Percentiles rank a stretch among this genome's conserved stretches.
These are phyloP conservation scores for Xylophagus ater DNA, from an alignment of 2,888 invertebrate genomes.

Conservation along the genomic window DNA sequence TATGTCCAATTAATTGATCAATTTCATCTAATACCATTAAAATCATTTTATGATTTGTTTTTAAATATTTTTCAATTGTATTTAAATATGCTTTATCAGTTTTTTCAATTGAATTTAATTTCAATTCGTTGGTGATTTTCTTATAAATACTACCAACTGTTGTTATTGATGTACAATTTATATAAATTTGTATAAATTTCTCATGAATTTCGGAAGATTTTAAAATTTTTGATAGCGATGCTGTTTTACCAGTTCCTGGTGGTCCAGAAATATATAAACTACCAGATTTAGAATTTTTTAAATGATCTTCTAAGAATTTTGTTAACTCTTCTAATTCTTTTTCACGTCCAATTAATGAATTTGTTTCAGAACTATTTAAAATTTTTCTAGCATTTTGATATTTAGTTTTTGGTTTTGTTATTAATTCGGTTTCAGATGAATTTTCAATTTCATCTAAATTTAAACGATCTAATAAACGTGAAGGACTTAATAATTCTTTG, in stretches of 20 bases:
- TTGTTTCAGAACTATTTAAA: slow-evolving; percentile 38
- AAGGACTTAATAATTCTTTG: slow-evolving; percentile 29
- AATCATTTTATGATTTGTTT: slow-evolving; percentile 56
- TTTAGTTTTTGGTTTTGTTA: slow-evolving; percentile 25
- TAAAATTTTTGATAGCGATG: slow-evolving; percentile 66
- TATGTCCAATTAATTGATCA: slow-evolving; percentile 73
- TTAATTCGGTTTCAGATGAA: slow-evolving; percentile 5
- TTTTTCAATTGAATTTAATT: slow-evolving; percentile 44
- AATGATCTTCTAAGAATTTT: slow-evolving; percentile 54
- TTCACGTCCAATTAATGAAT: slow-evolving; percentile 63
- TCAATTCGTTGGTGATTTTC: slow-evolving; percentile 62
- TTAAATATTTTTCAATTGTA: slow-evolving; percentile 59
- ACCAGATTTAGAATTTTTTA: slow-evolving; percentile 55
- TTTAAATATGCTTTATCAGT: slow-evolving; percentile 54
- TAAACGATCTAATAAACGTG: slow-evolving; percentile 30
- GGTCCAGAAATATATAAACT: slow-evolving; percentile 92
- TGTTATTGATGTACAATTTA: slow-evolving; percentile 80
- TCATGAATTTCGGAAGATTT: slow-evolving; percentile 45
- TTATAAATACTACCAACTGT: slow-evolving; percentile 72
- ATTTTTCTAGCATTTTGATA: slow-evolving; percentile 37
- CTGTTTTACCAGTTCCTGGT: slow-evolving; percentile 96
- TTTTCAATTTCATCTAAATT: slow-evolving; percentile 29
- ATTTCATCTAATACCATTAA: slow-evolving; percentile 88
- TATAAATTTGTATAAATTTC: slow-evolving; percentile 47
- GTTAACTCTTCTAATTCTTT: slow-evolving; percentile 58